Evolutionary conservation across 2,888 invertebrate genomes (phyloP).

Genomic region (Polymixis lichenea): DNA sequence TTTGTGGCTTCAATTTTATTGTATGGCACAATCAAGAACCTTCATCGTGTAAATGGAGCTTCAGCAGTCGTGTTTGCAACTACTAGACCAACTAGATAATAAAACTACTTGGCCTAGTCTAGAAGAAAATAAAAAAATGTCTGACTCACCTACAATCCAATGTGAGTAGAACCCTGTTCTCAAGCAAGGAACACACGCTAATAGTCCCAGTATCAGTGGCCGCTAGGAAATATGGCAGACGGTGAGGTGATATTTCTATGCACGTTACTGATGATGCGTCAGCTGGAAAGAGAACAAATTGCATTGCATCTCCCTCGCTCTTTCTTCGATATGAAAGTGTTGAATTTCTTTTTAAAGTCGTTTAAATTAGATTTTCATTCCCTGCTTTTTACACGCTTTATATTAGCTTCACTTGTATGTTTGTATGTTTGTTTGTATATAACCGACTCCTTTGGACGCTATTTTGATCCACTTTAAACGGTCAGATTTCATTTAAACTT

Average conservation of each 20-base stretch:
- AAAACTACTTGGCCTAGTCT: background rate
- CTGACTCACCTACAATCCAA: conserved; percentile 81
- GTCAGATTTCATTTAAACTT: too few relatives aligned
- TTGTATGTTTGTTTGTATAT: too few relatives aligned
- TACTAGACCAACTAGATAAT: background rate
- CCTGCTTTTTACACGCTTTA: too few relatives aligned
- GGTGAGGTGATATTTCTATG: conserved; percentile 76
- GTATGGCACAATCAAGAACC: too few relatives aligned
- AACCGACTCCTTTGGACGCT: too few relatives aligned
- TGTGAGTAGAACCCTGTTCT: conserved; percentile 82
- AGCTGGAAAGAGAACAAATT: conserved; percentile 64
- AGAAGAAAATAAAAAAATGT: background rate
- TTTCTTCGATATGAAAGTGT: background rate
- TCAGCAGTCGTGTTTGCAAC: background rate
- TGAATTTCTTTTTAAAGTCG: too few relatives aligned
- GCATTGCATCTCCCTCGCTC: too few relatives aligned
- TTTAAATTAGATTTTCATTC: too few relatives aligned
- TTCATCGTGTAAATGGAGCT: background rate
- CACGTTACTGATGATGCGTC: conserved; percentile 79
- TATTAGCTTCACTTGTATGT: too few relatives aligned
- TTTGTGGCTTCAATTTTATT: too few relatives aligned
- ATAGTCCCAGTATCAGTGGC: conserved; percentile 83
- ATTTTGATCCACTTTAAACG: too few relatives aligned
- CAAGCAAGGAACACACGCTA: conserved; percentile 79
- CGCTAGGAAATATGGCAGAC: conserved; percentile 80